phyloP scores from a whole-genome alignment of 1,140 invertebrate species.

The Drosophila insularis region DNA sequence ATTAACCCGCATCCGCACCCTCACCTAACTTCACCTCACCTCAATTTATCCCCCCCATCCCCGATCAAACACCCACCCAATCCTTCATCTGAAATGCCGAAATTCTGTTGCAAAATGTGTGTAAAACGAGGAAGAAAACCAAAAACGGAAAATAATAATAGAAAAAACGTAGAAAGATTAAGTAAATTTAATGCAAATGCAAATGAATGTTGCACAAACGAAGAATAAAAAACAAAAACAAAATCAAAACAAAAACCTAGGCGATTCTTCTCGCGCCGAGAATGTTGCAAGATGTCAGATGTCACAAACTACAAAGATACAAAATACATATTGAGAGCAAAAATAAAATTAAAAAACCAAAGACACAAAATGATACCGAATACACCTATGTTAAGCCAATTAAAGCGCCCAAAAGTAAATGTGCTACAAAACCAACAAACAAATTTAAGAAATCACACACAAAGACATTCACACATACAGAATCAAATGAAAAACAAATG shows the following conservation, averaged over 20 bases:
- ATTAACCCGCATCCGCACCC: constrained; percentile 25
- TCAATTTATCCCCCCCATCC: background rate
- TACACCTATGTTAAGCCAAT: constrained; percentile 58
- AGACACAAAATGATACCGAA: constrained; percentile 31
- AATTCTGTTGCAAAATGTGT: constrained; percentile 55
- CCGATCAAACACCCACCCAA: background rate
- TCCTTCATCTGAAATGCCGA: constrained; percentile 24
- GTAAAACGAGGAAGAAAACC: constrained; percentile 36
- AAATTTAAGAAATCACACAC: constrained; percentile 21
- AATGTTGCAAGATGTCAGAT: constrained; percentile 1
- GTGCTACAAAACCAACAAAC: constrained; percentile 33
- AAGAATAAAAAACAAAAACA: background rate
- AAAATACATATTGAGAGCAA: constrained; percentile 20
- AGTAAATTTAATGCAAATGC: background rate
- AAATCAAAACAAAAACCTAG: background rate
- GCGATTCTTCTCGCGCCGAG: background rate
- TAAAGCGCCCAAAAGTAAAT: constrained; percentile 48
- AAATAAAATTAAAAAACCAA: constrained; percentile 14
- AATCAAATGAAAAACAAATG: constrained; percentile 20
- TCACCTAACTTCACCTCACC: constrained; percentile 4
- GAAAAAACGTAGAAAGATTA: background rate
- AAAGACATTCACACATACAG: constrained; percentile 15
- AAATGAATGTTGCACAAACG: background rate
- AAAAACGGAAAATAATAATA: constrained; percentile 36
- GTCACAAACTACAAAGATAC: background rate